Percentiles rank a stretch among this genome's conserved stretches.
phyloP scores from a whole-genome alignment of 2,888 invertebrate species.

The Germaria angustata region DNA sequence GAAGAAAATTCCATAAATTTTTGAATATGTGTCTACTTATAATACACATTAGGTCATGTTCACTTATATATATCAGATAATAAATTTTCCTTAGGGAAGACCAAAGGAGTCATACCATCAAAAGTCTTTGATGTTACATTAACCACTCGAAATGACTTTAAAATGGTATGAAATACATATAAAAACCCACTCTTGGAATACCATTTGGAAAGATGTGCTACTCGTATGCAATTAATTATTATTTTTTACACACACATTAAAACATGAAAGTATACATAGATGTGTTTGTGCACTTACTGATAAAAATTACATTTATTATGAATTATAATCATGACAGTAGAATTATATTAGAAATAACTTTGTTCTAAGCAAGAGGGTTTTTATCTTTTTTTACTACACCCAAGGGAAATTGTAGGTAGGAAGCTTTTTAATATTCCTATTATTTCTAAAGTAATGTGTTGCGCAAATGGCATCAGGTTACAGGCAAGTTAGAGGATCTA shows the following conservation, averaged over 20 bases:
- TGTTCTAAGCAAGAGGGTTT: background rate
- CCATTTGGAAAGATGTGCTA: background rate
- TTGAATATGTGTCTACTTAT: no score
- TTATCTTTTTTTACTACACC: background rate
- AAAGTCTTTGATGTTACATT: no score
- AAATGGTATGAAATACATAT: background rate
- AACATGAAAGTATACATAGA: background rate
- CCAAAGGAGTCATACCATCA: no score
- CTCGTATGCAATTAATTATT: slow-evolving; percentile 1
- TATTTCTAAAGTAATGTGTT: no score
- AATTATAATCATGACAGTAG: slow-evolving; percentile 26
- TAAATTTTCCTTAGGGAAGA: no score
- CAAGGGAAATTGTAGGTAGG: background rate
- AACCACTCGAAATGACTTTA: no score
- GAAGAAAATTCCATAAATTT: no score
- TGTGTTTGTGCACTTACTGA: background rate
- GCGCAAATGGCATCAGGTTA: no score
- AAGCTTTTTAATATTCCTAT: no score
- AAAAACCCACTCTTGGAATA: background rate
- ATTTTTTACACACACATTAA: background rate
- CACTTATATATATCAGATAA: no score
- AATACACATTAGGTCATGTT: no score
- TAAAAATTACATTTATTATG: slow-evolving; percentile 39
- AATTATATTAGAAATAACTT: slow-evolving; percentile 9
- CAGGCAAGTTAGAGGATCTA: no score